Base-by-base conservation (phyloP, 2,888 invertebrate species). In the Tryphoninae sp. region DNA sequence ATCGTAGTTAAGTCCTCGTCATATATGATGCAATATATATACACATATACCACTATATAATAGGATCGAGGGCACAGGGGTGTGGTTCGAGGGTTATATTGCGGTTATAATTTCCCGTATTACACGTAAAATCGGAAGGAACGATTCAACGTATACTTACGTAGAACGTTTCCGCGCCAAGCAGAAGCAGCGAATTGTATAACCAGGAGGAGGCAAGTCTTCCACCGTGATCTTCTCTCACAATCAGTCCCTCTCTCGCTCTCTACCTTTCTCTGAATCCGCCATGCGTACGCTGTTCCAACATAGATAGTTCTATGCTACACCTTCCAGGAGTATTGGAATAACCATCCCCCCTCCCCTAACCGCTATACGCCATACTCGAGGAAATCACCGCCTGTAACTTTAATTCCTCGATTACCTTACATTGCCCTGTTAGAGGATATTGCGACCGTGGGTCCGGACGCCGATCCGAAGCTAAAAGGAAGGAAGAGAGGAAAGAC, bases 381-480 rank as follows among this genome's bases (percentile, higher is more conserved):
- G 85, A 84, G 89, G 83, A 89, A 89, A 90, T 89, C 89, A 86
- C 88, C 86, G 85, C 86, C 87, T 88, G 89, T 88, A 88, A 88
- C 90, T 90, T 91, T 90, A 90, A 91, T 91, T 90, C 86, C 87
- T 83, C 90, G 90, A 91, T 91, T 91, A 91, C 89, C 89, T 88
- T 85, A 75, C 87, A 90, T 89, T 89, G 88, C 88, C 87, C 89
- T 87, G 89, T 91, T 91, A 90, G 84, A 82, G 86, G 84, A 87
- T 89, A 89, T 90, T 89, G 89, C 90, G 80, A 53, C 51, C 55
- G 58, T 33, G 59, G 51, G 53, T 69, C 62, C 69, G 53, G 16
- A 69, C 40, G 16, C 51, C 49, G 42, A 62, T 68, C 61, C 62
- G 13, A 53, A 62, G 67, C 42, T 11, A 23, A 11, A 7, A 62